A percentile compares a stretch with the other conserved stretches of the same genome.
These are phyloP conservation scores for Petrophora chlorosata DNA, from an alignment of 2,888 invertebrate species.

Conservation along the genomic window DNA sequence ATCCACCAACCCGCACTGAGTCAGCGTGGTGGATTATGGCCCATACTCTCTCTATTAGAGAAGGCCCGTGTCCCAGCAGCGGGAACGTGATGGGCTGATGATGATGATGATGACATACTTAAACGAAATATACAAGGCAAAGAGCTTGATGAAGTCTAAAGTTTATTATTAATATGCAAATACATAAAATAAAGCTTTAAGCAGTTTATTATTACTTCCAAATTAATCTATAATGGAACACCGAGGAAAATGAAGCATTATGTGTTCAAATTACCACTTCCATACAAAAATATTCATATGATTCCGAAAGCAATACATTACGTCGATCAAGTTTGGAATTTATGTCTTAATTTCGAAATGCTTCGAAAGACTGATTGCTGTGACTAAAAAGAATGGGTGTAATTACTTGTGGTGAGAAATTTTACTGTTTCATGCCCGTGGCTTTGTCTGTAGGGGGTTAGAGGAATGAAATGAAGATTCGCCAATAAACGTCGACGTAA, in stretches of 20 bases:
- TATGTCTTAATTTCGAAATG: constrained; percentile 24
- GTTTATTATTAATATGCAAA: no score
- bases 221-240: background rate
- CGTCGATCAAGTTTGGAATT: constrained; percentile 22
- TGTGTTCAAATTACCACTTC: constrained; percentile 1
- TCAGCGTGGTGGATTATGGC: no score
- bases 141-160: no score
- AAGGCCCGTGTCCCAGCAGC: no score
- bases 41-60: no score
- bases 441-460: constrained; percentile 4
- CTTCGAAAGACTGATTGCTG: constrained; percentile 12
- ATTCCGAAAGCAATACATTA: constrained; percentile 13
- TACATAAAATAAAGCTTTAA: background rate
- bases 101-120: no score
- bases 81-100: no score
- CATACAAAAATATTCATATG: constrained; percentile 10
- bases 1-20: no score
- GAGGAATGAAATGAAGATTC: no score
- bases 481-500: no score
- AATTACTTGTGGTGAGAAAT: constrained; percentile 18
- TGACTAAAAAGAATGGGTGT: constrained; percentile 25
- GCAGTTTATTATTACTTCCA: background rate
- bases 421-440: constrained; percentile 1
- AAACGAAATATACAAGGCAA: no score
- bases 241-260: constrained; percentile 6